phyloP scores from a whole-genome alignment of 2,888 invertebrate species.

The Chesias legatella region DNA sequence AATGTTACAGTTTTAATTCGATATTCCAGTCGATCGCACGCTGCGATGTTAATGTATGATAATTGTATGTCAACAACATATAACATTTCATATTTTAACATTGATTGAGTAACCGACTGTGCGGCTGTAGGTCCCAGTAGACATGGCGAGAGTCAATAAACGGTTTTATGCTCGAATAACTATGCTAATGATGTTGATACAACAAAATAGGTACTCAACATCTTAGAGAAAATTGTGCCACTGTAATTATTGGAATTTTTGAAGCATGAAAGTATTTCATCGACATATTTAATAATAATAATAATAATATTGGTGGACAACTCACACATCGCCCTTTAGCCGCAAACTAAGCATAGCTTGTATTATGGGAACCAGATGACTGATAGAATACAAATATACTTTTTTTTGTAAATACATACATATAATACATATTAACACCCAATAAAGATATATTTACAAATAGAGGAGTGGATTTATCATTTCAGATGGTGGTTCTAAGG shows the following conservation, averaged over 20 bases:
- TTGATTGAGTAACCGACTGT: conserved; percentile 19
- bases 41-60: conserved; percentile 12
- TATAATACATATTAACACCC: too few species aligned
- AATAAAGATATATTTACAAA: too few species aligned
- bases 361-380: too few species aligned
- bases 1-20: too few species aligned
- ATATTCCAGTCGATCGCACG: conserved; percentile 2
- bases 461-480: too few species aligned
- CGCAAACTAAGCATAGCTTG: too few species aligned
- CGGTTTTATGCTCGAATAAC: conserved; percentile 65
- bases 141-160: conserved; percentile 54
- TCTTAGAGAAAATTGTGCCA: conserved; percentile 31
- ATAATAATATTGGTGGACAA: too few species aligned
- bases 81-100: conserved; percentile 1
- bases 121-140: conserved; percentile 33
- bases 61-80: conserved; percentile 24
- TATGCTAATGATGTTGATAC: conserved; percentile 57
- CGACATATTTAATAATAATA: too few species aligned
- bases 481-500: too few species aligned
- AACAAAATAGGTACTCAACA: conserved; percentile 56
- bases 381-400: too few species aligned
- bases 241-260: conserved; percentile 18
- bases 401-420: too few species aligned
- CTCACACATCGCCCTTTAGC: too few species aligned
- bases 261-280: conserved; percentile 11